These are phyloP conservation scores for Globicephala melas DNA, from an alignment of 2,113 vertebrate genomes.

Conservation along the genomic window DNA sequence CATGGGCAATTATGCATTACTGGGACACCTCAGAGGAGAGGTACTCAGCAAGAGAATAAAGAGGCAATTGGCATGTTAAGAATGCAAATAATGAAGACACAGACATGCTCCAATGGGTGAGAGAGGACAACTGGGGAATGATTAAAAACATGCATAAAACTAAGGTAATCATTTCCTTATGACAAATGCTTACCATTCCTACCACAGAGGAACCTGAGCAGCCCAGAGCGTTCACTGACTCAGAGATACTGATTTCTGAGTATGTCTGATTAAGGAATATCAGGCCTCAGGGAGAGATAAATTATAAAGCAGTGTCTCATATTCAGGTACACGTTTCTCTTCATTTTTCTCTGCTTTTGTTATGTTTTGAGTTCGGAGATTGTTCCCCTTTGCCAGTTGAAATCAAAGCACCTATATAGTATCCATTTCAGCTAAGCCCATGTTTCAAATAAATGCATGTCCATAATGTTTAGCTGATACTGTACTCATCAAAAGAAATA, in stretches of 20 bases:
- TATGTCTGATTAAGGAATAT: not conserved
- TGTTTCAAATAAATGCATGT: not conserved
- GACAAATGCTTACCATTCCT: not conserved
- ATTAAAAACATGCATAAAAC: not conserved
- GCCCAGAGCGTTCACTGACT: not conserved
- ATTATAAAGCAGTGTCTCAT: conserved; percentile 14
- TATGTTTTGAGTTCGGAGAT: not conserved
- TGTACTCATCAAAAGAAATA: not conserved
- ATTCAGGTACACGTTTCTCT: not conserved
- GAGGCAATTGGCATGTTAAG: not conserved
- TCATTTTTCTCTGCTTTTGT: not conserved
- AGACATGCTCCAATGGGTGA: not conserved
- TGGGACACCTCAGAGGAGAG: not conserved
- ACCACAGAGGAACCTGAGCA: not conserved
- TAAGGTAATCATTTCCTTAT: not conserved
- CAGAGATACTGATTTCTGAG: not conserved
- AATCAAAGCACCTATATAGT: not conserved
- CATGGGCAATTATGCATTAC: conserved; percentile 30
- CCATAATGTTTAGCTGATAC: not conserved
- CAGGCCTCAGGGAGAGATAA: conserved; percentile 1
- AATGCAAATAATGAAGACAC: conserved; percentile 27
- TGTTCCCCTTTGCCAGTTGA: not conserved
- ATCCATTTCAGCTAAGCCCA: not conserved
- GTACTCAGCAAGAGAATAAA: not conserved
- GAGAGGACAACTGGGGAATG: not conserved